phyloP scores from a whole-genome alignment of 2,797 vertebrate genomes.

The Pangasius larnaudii region DNA sequence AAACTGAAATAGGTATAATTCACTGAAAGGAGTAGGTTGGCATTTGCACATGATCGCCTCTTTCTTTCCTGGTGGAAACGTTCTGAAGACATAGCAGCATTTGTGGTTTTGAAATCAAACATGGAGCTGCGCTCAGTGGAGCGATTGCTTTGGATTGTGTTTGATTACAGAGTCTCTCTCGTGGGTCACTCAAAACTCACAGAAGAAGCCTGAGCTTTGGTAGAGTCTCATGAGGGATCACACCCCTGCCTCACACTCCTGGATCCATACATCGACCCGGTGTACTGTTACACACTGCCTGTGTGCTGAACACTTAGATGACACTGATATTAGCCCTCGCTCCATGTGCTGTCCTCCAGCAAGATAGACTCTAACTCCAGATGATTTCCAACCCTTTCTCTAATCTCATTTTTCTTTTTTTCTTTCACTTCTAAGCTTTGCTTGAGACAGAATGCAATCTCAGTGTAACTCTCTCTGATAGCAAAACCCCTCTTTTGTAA shows the following conservation, averaged over 20 bases:
- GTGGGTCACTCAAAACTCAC: slow-evolving; percentile 35
- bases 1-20: neutral
- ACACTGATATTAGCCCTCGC: slow-evolving; percentile 60
- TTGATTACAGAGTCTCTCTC: slow-evolving; percentile 35
- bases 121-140: neutral
- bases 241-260: slow-evolving; percentile 48
- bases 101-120: neutral
- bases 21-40: neutral
- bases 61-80: neutral
- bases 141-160: slow-evolving; percentile 26
- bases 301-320: slow-evolving; percentile 56
- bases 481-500: neutral
- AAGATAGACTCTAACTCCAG: slow-evolving; percentile 34
- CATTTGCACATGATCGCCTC: neutral
- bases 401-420: neutral
- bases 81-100: neutral
- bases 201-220: slow-evolving; percentile 45
- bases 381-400: neutral
- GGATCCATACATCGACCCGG: slow-evolving; percentile 68
- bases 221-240: slow-evolving; percentile 61
- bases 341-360: slow-evolving; percentile 40
- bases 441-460: slow-evolving; percentile 1
- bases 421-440: neutral
- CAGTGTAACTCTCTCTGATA: neutral
- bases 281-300: slow-evolving; percentile 59